Percentiles rank a stretch among this genome's conserved stretches.
Evolutionary conservation across 2,797 vertebrate genomes (phyloP).

Genomic region (Tragopan temminckii): DNA sequence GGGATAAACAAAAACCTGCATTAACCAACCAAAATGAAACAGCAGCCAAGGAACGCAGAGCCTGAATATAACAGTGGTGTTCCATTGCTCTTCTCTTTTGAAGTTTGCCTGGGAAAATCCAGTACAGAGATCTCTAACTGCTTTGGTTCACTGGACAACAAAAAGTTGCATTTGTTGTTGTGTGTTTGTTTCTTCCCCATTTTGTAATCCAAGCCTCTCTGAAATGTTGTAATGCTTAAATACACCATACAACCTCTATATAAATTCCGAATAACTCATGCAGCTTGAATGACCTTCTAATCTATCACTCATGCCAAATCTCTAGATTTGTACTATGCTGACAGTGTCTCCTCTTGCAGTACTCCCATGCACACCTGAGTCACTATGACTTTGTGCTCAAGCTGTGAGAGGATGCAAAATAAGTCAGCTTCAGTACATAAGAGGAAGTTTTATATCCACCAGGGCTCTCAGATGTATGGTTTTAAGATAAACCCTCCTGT

Average conservation of each 20-base stretch:
- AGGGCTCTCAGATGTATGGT: background rate
- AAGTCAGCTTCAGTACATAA: background rate
- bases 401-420: background rate
- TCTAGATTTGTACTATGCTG: background rate
- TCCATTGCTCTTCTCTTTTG: background rate
- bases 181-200: background rate
- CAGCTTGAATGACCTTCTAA: background rate
- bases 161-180: background rate
- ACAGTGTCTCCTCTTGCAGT: background rate
- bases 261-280: background rate
- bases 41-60: background rate
- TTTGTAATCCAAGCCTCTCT: background rate
- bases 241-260: background rate
- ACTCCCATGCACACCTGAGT: background rate
- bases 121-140: background rate
- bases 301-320: background rate
- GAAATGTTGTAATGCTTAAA: background rate
- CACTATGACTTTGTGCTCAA: background rate
- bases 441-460: background rate
- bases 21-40: background rate
- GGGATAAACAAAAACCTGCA: background rate
- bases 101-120: background rate
- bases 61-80: fast-evolving
- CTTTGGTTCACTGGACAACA: background rate
- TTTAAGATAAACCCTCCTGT: background rate